Conservation (phyloP, 2,888 invertebrate species). For the Ommatoiulus sabulosus region DNA sequence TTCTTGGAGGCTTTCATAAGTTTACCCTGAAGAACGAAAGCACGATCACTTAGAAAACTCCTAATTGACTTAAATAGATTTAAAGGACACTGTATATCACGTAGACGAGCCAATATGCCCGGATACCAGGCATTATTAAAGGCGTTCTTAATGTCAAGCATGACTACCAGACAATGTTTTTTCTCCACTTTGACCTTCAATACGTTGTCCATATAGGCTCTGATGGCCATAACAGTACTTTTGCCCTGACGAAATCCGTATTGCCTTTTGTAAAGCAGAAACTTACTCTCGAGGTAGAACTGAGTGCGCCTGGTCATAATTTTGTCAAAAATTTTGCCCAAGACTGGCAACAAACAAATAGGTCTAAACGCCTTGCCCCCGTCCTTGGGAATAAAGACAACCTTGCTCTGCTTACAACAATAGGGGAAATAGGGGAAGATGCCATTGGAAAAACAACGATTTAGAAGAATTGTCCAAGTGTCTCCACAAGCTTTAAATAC, state of each 20-base stretch:
- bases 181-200: rapidly evolving
- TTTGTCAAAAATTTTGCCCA: not conserved
- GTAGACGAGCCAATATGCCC: not conserved
- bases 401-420: not conserved
- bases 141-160: not conserved
- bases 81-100: not conserved
- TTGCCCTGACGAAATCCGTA: not conserved
- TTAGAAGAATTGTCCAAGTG: not conserved
- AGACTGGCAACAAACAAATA: not conserved
- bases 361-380: not conserved
- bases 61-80: not conserved
- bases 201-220: not conserved
- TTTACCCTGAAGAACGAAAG: no score
- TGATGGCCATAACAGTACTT: not conserved
- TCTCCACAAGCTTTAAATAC: no score
- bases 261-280: not conserved
- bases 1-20: not conserved
- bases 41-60: not conserved
- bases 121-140: not conserved
- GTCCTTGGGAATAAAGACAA: not conserved
- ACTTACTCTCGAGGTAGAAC: not conserved
- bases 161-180: not conserved
- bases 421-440: not conserved
- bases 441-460: not conserved
- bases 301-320: not conserved